These are phyloP conservation scores for Siniperca undulata DNA, from an alignment of 2,797 vertebrate genomes.

Conservation along the genomic window DNA sequence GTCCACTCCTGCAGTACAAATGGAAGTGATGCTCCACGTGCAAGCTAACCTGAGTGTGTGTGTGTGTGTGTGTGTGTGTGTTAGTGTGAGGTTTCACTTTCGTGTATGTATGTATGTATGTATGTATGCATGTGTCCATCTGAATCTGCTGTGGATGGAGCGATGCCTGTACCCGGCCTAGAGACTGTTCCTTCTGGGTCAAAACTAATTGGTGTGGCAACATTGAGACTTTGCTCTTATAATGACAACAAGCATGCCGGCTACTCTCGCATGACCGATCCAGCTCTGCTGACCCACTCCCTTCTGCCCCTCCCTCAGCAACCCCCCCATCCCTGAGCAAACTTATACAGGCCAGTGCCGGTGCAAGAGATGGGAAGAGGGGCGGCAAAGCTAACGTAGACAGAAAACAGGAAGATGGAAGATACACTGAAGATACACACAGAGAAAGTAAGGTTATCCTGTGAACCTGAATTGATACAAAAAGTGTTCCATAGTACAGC, in stretches of 20 bases:
- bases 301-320: constrained; percentile 41
- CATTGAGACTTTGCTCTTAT: constrained; percentile 80
- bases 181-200: constrained; percentile 85
- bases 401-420: constrained; percentile 14
- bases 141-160: constrained; percentile 69
- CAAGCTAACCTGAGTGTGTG: constrained; percentile 6
- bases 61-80: constrained; percentile 34
- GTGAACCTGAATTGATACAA: background rate
- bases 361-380: constrained; percentile 33
- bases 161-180: constrained; percentile 68
- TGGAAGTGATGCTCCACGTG: constrained; percentile 40
- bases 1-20: constrained; percentile 30
- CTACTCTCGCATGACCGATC: constrained; percentile 81
- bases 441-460: background rate
- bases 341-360: constrained; percentile 63
- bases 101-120: constrained; percentile 8
- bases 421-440: background rate
- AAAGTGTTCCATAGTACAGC: background rate
- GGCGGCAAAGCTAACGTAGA: background rate
- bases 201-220: constrained; percentile 87
- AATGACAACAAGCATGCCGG: constrained; percentile 86
- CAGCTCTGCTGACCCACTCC: constrained; percentile 63
- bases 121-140: constrained; percentile 41
- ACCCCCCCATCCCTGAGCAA: constrained; percentile 44
- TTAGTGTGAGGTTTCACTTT: background rate